Percentiles rank a stretch among this genome's conserved stretches.
Conservation (phyloP, 1,140 invertebrate species). For the Cheumatopsyche charites region DNA sequence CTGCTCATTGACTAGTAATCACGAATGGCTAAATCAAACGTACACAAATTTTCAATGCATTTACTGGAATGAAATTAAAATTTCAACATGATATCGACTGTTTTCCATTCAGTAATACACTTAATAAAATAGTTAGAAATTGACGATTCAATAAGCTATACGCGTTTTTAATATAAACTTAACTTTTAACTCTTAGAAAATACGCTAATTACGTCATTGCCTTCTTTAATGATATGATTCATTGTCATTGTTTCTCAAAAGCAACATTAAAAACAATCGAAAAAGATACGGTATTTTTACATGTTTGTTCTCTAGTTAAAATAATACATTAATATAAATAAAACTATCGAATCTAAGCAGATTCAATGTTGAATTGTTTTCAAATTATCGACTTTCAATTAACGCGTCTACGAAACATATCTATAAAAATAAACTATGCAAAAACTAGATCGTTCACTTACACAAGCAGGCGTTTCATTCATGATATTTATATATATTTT, state of each 20-base stretch:
- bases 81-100: neutral
- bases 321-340: no score
- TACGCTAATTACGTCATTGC: constrained; percentile 25
- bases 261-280: neutral
- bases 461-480: constrained; percentile 30
- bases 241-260: constrained; percentile 14
- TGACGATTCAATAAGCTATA: constrained; percentile 22
- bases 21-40: constrained; percentile 4
- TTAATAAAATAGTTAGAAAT: constrained; percentile 1
- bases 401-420: neutral
- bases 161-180: constrained; percentile 19
- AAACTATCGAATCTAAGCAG: neutral
- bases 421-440: constrained; percentile 36
- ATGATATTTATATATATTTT: constrained; percentile 22
- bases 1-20: constrained; percentile 24
- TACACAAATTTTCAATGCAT: neutral
- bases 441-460: constrained; percentile 31
- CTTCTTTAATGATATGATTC: constrained; percentile 24
- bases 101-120: neutral
- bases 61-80: no score
- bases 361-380: neutral
- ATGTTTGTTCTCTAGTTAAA: no score
- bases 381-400: neutral
- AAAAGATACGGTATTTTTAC: neutral
- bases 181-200: constrained; percentile 4